Conservation (phyloP, 2,797 vertebrate genomes). For the Characodon lateralis region DNA sequence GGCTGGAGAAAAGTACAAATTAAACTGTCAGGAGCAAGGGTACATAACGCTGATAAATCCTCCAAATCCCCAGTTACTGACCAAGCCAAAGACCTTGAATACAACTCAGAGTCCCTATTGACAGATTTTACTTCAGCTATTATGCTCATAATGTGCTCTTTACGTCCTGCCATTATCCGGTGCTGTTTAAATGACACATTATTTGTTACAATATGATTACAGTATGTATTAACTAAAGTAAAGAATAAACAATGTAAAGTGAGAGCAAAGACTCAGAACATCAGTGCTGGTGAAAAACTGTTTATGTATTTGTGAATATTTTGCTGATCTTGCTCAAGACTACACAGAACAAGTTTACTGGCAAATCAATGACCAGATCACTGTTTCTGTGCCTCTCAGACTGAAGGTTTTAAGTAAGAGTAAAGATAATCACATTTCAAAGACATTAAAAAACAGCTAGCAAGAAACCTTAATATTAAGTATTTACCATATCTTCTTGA, state of each 20-base stretch:
- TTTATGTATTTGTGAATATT: not conserved
- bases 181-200: not conserved
- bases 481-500: too few species aligned
- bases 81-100: conserved; percentile 15
- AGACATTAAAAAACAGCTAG: too few species aligned
- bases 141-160: not conserved
- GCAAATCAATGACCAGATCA: too few species aligned
- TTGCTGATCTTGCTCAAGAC: too few species aligned
- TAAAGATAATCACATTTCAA: too few species aligned
- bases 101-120: not conserved
- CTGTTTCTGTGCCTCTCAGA: too few species aligned
- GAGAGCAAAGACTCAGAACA: not conserved
- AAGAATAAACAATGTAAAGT: not conserved
- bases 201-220: not conserved
- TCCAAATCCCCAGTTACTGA: conserved; percentile 11
- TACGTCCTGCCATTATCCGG: not conserved
- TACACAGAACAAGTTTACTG: too few species aligned
- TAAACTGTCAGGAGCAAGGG: conserved; percentile 15
- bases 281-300: not conserved
- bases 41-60: conserved; percentile 14
- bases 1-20: conserved; percentile 8
- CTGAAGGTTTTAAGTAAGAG: too few species aligned
- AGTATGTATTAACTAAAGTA: not conserved
- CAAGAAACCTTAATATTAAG: too few species aligned
- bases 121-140: not conserved